phyloP scores from a whole-genome alignment of 2,113 vertebrate genomes.

The Delphinapterus leucas region DNA sequence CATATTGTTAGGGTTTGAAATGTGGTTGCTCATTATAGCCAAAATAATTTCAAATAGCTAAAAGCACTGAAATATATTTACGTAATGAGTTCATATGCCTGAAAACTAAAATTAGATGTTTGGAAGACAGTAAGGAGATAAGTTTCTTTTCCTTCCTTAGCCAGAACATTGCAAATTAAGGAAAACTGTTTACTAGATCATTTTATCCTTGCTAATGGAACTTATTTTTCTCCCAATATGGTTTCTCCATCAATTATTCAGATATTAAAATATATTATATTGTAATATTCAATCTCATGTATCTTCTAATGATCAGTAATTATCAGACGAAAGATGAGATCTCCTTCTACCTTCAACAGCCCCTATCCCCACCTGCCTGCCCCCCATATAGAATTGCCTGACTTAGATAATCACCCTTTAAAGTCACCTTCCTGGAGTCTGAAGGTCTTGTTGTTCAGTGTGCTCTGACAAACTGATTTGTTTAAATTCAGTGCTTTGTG shows the following conservation, averaged over 20 bases:
- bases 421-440: not conserved
- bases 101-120: conserved; percentile 48
- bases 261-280: conserved; percentile 34
- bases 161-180: conserved; percentile 36
- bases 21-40: conserved; percentile 44
- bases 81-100: conserved; percentile 45
- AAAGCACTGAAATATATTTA: conserved; percentile 41
- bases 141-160: conserved; percentile 15
- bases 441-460: not conserved
- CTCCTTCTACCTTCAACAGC: not conserved
- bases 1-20: conserved; percentile 45
- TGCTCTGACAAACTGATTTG: not conserved
- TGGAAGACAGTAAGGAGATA: conserved; percentile 41
- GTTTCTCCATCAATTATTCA: conserved; percentile 37
- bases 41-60: conserved; percentile 44
- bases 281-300: not conserved
- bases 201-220: conserved; percentile 46
- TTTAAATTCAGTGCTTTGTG: conserved; percentile 33
- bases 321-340: conserved; percentile 1
- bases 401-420: not conserved
- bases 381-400: not conserved
- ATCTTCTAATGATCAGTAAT: conserved; percentile 29
- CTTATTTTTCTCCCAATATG: conserved; percentile 36
- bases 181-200: conserved; percentile 7
- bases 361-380: not conserved